Base-by-base conservation (phyloP, 2,113 vertebrate species). In the Ictalurus furcatus region DNA sequence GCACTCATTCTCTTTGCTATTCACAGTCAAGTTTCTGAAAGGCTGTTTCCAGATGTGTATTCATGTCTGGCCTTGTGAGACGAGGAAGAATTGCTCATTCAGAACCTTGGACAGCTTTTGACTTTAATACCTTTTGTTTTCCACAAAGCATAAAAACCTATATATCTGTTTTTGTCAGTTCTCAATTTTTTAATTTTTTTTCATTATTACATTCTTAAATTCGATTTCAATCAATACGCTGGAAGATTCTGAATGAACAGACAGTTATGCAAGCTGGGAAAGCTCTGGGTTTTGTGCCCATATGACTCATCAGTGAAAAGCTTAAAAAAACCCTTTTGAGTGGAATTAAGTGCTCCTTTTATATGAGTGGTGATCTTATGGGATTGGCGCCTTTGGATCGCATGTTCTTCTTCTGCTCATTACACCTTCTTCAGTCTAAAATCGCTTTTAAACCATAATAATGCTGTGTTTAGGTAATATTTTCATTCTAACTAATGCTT, bases 261-360 rank as follows among this genome's bases (percentile, higher is more conserved):
- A 83, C 81, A 83, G 30, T 83, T 61, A 61, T 83, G 81, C 11
- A 83, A 61, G 28, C 78, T 21, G 63, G 65, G n/a, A 59, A 90
- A 83, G 13, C n/a, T 59, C 76, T 56, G 67, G 52, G 85, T 54
- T 90, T 84, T 82, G 9, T 37, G 44, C 21, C 40, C 86, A 54
- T 90, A 61, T 89, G 87, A 86, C 63, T 73, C 89, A 84, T 89
- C 87, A 90, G 67, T 92, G 83, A 74, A 91, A 78, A 88, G 83
- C 87, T n/a, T 89, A 52, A 52, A 78, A 76, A 79, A 78, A 52
- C 52, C 0, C 28, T 88, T 92, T 85, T 90, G 48, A 85, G 54
- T 56, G 44, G 23, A 44, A 84, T 40, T 78, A 78, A 74, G 76
- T 40, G 52, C 17, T 58, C 37, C 6, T 23, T 87, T 81, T 87